Evolutionary conservation across 2,888 invertebrate genomes (phyloP).

Genomic region (Plebejus melissa): DNA sequence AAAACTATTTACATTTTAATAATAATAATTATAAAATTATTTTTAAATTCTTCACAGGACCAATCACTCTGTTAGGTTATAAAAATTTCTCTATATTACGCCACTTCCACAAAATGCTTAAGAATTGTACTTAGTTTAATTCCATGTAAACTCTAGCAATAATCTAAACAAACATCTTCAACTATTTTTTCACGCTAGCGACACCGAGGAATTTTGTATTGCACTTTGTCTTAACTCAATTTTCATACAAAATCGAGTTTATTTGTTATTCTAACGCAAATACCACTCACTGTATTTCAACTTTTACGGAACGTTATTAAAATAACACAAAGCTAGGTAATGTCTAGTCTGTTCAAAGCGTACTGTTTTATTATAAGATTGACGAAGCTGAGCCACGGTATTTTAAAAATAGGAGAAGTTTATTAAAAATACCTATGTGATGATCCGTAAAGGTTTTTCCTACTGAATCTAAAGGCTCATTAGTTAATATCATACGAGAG

Average conservation of each 20-base stretch:
- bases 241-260: slow-evolving; percentile 31
- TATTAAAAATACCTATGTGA: background rate
- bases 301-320: slow-evolving; percentile 4
- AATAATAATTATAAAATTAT: slow-evolving; percentile 22
- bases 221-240: slow-evolving; percentile 29
- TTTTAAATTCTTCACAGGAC: slow-evolving; percentile 29
- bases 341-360: background rate
- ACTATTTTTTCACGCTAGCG: slow-evolving; percentile 35
- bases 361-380: background rate
- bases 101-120: slow-evolving; percentile 9
- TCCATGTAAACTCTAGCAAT: slow-evolving; percentile 27
- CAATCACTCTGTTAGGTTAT: slow-evolving; percentile 28
- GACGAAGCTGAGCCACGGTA: background rate
- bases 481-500: background rate
- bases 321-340: background rate
- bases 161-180: slow-evolving; percentile 28
- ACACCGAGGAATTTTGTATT: slow-evolving; percentile 30
- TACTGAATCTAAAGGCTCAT: slow-evolving; percentile 3
- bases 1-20: background rate
- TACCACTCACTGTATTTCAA: background rate
- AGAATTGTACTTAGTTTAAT: slow-evolving; percentile 23
- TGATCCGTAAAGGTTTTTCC: background rate
- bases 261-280: background rate
- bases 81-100: slow-evolving; percentile 10
- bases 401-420: background rate